Evolutionary conservation across 2,888 invertebrate genomes (phyloP), one percentile per base, ranked within the genome.

Genomic region (Catocala sponsa): DNA sequence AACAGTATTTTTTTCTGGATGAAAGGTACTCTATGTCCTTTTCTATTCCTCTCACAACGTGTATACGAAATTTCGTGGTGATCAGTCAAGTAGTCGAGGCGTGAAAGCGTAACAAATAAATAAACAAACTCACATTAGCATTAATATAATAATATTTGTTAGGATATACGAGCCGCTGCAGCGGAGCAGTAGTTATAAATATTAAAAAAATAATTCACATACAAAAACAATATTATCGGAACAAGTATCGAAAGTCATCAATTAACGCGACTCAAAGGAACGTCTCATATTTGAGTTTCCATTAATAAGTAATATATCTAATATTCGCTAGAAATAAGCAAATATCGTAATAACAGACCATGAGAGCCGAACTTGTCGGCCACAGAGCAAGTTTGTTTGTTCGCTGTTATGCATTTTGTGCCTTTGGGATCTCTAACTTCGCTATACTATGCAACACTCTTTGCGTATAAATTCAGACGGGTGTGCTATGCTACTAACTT

Each of bases 391-490:
- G 60, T 78, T 73, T 64, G 67, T 73, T 76, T 67, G 70, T 64
- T 47, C 64, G 59, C 46, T 66, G 72, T 69, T 78, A 78, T 80
- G 76, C 79, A 79, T 80, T 80, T 78, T 59, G 57, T 63, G 65
- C 80, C 79, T 72, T 65, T 60, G 78, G 80, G 78, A 76, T 51
- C 55, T 52, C 59, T 12, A 76, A 80, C 72, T 79, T 76, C 13
- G 63, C 25, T 51, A 50, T 57, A 49, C 52, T 63, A 63, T 63
- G 61, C 42, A 44, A 10, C 12, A 43, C 68, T 74, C 63, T 70
- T 76, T 59, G 64, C 62, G 56, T 59, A 55, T 38, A 54, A 59
- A 65, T 67, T 65, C 67, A 74, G 74, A 60, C 55, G 74, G 74
- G 71, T 56, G 57, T 54, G 63, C 65, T 76, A 69, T 70, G 58